phyloP scores from a whole-genome alignment of 2,797 vertebrate genomes.

The Emys orbicularis region DNA sequence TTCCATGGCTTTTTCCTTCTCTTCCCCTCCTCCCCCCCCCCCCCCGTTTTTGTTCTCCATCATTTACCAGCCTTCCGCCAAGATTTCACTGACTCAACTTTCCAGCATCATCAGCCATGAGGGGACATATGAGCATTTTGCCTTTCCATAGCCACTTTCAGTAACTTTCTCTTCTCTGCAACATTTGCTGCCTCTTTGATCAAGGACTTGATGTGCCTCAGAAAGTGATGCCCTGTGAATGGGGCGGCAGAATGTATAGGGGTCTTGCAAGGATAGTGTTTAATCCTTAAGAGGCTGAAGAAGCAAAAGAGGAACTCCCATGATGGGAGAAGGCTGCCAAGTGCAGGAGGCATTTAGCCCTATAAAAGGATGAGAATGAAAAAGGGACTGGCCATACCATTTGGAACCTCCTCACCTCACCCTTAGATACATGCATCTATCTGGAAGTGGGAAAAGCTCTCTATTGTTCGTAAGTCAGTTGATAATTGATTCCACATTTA shows the following conservation, averaged over 20 bases:
- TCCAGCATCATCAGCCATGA: background rate
- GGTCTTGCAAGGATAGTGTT: background rate
- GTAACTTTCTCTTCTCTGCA: background rate
- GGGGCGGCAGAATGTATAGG: too few relatives aligned
- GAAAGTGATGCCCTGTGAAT: too few relatives aligned
- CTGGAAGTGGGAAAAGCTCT: constrained; percentile 1
- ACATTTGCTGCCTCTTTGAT: background rate
- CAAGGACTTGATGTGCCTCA: background rate
- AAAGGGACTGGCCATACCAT: background rate
- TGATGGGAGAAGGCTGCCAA: background rate
- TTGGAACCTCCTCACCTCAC: background rate
- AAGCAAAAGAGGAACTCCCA: background rate
- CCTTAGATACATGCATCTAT: background rate
- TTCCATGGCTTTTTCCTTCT: too few relatives aligned
- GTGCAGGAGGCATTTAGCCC: background rate
- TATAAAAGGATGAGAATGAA: background rate
- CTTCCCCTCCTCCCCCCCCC: too few relatives aligned
- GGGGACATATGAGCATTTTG: background rate
- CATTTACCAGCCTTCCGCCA: background rate
- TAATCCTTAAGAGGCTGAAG: background rate
- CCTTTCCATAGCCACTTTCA: background rate
- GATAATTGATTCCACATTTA: background rate
- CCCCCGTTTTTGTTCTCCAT: too few relatives aligned
- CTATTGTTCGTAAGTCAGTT: background rate
- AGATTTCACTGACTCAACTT: background rate